phyloP scores from a whole-genome alignment of 2,888 invertebrate genomes.

The Elaeidobius kamerunicus region DNA sequence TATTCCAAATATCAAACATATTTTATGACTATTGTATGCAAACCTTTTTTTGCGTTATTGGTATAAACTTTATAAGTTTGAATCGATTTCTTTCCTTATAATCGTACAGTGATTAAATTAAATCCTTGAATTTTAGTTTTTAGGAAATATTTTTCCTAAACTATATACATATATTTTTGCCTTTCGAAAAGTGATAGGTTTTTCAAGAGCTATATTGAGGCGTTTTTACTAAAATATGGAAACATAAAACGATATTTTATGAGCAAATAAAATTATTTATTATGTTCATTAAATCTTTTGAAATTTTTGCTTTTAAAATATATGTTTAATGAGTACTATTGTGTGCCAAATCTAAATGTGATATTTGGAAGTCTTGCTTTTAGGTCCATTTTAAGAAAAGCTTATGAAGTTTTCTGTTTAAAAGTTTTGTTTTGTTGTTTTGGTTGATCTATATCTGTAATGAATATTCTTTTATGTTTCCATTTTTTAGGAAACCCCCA shows the following conservation, averaged over 20 bases:
- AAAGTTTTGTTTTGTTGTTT: background rate
- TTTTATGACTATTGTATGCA: background rate
- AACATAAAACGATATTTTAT: too few relatives aligned
- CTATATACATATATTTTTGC: background rate
- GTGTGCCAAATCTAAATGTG: background rate
- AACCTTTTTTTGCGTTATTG: background rate
- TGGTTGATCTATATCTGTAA: background rate
- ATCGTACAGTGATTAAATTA: background rate
- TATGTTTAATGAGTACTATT: background rate
- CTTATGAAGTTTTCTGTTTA: too few relatives aligned
- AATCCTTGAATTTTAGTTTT: too few relatives aligned
- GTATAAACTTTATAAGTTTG: background rate
- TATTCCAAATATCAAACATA: background rate
- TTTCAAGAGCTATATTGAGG: too few relatives aligned
- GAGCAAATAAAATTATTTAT: too few relatives aligned
- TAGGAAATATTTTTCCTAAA: too few relatives aligned
- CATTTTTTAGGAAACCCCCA: background rate
- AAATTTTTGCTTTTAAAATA: too few relatives aligned
- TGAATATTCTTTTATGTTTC: slow-evolving; percentile 6
- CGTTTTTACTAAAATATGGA: too few relatives aligned
- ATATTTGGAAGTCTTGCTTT: too few relatives aligned
- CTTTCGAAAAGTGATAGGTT: background rate
- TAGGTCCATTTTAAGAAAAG: too few relatives aligned
- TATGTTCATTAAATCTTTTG: too few relatives aligned
- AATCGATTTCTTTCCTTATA: background rate